Conservation (phyloP, 2,113 vertebrate genomes). For the Labeo catla region DNA sequence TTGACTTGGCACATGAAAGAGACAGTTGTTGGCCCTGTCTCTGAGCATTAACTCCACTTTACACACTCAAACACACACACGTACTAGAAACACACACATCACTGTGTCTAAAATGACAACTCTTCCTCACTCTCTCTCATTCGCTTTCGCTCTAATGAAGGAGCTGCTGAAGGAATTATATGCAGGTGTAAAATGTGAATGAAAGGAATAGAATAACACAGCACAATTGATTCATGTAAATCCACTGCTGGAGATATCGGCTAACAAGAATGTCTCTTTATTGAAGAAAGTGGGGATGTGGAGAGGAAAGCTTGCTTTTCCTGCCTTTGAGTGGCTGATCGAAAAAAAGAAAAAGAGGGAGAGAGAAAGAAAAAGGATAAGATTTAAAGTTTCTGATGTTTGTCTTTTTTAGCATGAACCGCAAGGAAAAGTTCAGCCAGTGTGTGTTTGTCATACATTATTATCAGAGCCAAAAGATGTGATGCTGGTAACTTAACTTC, state of each 20-base stretch:
- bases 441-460: neutral
- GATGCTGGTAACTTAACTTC: neutral
- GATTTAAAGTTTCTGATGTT: neutral
- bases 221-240: slow-evolving; percentile 35
- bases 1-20: slow-evolving; percentile 46
- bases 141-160: slow-evolving; percentile 14
- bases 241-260: slow-evolving; percentile 3
- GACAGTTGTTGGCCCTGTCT: slow-evolving; percentile 42
- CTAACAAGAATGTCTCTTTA: slow-evolving; percentile 22
- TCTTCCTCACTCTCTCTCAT: slow-evolving; percentile 2
- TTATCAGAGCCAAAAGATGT: neutral
- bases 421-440: neutral
- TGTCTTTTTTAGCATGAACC: neutral
- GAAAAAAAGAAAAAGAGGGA: neutral
- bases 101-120: slow-evolving; percentile 4
- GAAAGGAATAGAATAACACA: slow-evolving; percentile 16
- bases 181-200: slow-evolving; percentile 29
- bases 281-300: neutral
- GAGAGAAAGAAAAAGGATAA: slow-evolving; percentile 6
- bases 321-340: slow-evolving; percentile 23
- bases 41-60: slow-evolving; percentile 36
- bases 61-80: slow-evolving; percentile 3
- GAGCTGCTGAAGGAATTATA: slow-evolving; percentile 30
- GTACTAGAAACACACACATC: slow-evolving; percentile 19
- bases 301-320: neutral